A percentile compares a stretch with the other conserved stretches of the same genome.
Evolutionary conservation across 2,797 vertebrate species (phyloP).

Genomic region (Simalia tracyae): DNA sequence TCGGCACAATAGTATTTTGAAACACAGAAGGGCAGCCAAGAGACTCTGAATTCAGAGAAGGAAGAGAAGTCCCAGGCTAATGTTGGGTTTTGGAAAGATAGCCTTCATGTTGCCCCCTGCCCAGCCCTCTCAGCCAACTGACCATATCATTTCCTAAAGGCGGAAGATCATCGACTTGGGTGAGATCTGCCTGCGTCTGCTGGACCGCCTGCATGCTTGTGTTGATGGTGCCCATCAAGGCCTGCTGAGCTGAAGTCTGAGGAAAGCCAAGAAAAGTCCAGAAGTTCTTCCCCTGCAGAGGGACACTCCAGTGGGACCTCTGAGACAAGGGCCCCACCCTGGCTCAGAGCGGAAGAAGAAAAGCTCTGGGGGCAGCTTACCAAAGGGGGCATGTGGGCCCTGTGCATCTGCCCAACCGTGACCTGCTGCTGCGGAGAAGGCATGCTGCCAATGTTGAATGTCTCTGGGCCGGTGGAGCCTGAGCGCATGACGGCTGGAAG

Average conservation of each 20-base stretch:
- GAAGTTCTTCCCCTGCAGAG: neutral
- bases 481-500: slow-evolving; percentile 95
- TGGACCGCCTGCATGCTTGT: slow-evolving; percentile 97
- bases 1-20: neutral
- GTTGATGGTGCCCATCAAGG: slow-evolving; percentile 97
- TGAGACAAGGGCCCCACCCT: neutral
- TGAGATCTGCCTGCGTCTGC: slow-evolving; percentile 90
- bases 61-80: neutral
- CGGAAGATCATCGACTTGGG: slow-evolving; percentile 89
- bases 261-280: neutral
- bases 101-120: no score
- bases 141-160: slow-evolving; percentile 98
- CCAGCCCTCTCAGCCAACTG: slow-evolving; percentile 48
- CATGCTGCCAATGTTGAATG: slow-evolving; percentile 93
- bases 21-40: neutral
- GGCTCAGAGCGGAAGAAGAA: neutral
- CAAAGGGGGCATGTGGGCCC: slow-evolving; percentile 96
- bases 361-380: slow-evolving; percentile 74
- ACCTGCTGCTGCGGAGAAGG: slow-evolving; percentile 95
- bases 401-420: slow-evolving; percentile 94
- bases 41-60: neutral
- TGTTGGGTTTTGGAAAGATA: fast-evolving
- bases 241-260: slow-evolving; percentile 95
- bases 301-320: neutral
- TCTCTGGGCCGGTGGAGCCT: slow-evolving; percentile 91